Evolutionary conservation across 1,140 invertebrate species (phyloP).

Genomic region (Nephotettix cincticeps): DNA sequence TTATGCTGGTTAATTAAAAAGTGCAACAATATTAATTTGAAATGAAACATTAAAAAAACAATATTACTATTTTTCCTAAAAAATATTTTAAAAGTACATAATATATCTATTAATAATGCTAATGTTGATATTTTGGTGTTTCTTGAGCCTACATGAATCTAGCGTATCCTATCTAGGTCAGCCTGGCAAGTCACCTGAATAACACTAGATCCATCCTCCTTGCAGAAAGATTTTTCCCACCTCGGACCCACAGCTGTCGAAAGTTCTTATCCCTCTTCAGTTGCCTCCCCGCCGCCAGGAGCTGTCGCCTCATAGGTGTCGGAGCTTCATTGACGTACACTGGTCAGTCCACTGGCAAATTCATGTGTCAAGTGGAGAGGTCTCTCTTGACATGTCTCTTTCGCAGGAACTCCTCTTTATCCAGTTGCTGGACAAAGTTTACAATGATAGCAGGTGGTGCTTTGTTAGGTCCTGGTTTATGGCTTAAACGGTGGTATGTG

Average conservation of each 20-base stretch:
- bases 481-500: slow-evolving; percentile 9
- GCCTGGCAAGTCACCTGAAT: too few relatives aligned
- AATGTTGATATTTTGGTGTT: too few relatives aligned
- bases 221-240: slow-evolving; percentile 28
- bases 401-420: neutral
- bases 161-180: too few relatives aligned
- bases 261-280: slow-evolving; percentile 18
- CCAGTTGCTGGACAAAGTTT: neutral
- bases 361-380: slow-evolving; percentile 7
- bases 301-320: neutral
- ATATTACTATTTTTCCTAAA: too few relatives aligned
- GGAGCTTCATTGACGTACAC: slow-evolving; percentile 29
- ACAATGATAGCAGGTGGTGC: slow-evolving; percentile 4
- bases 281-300: slow-evolving; percentile 1
- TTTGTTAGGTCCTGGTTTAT: neutral
- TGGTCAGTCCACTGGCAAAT: neutral
- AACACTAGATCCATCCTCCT: too few relatives aligned
- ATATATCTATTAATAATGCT: too few relatives aligned
- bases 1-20: too few relatives aligned
- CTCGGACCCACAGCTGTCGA: slow-evolving; percentile 23
- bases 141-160: too few relatives aligned
- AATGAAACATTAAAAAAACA: too few relatives aligned
- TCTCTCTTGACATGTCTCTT: slow-evolving; percentile 1
- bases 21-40: too few relatives aligned
- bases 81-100: too few relatives aligned